Base-by-base conservation (phyloP, 2,113 vertebrate species). In the Hippocampus zosterae region DNA sequence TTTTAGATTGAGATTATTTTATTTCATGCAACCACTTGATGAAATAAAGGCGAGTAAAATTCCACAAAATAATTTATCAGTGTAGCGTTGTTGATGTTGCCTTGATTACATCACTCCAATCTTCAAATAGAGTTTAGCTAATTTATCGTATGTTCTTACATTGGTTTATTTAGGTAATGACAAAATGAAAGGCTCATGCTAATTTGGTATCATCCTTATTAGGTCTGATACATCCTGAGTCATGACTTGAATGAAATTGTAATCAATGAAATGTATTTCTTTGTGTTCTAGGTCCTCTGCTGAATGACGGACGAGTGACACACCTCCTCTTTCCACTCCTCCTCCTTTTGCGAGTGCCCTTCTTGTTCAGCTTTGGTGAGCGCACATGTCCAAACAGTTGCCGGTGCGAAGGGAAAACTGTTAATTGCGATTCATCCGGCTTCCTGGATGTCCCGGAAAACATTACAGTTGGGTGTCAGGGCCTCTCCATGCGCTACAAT, bases 351-450 rank as follows among this genome's bases (percentile, higher is more conserved):
- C 92, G 94, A 44, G 89, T 90, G 81, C 84, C 95, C 27, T 88
- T 90, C 3, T 67, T 90, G 87, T 87, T 94, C 21, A 88, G 93
- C 40, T 94, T 93, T 23, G 95, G 95, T 60, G 95, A 98, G 90
- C 92, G 95, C 79, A 94, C 95, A 64, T 99, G 97, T 88, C 96
- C 97, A 66, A 93, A 92, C 84, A 96, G 80, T 88, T 99, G 97
- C 87, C 90, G 95, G 74, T 99, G 97, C 29, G 96, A 99, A 68
- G 96, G 96, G 65, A 99, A 99, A 91, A 99, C 98, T n/a, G 94
- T 98, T 68, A 97, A 98, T 89, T 99, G 97, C 70, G 97, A 99
- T 82, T 96, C 96, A 1, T 94, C 95, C 1, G 93, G 94, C 2
- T 96, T 99, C 80, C 80, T 93, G 75, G 96, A 98, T 76, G 94